Evolutionary conservation across 2,113 vertebrate species (phyloP).

Genomic region (Ornithorhynchus anatinus): DNA sequence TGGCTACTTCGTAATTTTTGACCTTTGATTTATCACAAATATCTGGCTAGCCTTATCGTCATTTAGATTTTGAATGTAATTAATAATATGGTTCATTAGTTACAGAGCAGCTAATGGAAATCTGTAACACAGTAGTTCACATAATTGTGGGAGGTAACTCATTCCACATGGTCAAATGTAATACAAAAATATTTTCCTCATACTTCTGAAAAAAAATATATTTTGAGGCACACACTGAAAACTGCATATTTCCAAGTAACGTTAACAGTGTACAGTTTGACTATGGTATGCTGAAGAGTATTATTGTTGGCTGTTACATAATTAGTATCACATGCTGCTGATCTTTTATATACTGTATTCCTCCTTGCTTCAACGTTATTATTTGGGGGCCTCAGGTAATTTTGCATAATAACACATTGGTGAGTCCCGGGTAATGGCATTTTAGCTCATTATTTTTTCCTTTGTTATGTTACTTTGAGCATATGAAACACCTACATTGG

Average conservation of each 20-base stretch:
- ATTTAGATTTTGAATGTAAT: slow-evolving; percentile 74
- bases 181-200: slow-evolving; percentile 63
- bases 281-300: slow-evolving; percentile 15
- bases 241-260: slow-evolving; percentile 52
- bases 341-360: slow-evolving; percentile 17
- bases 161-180: slow-evolving; percentile 66
- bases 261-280: slow-evolving; percentile 27
- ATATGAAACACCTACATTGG: background rate
- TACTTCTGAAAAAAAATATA: slow-evolving; percentile 54
- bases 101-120: slow-evolving; percentile 50
- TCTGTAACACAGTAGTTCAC: slow-evolving; percentile 64
- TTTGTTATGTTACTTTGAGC: slow-evolving; percentile 5
- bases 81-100: slow-evolving; percentile 77
- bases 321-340: slow-evolving; percentile 44
- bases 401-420: slow-evolving; percentile 2
- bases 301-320: slow-evolving; percentile 53
- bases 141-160: slow-evolving; percentile 61
- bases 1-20: slow-evolving; percentile 56
- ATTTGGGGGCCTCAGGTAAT: slow-evolving; percentile 30
- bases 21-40: slow-evolving; percentile 71
- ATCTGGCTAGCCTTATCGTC: slow-evolving; percentile 60
- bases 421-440: background rate
- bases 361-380: slow-evolving; percentile 14
- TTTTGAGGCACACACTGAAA: slow-evolving; percentile 56
- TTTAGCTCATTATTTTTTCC: slow-evolving; percentile 10